phyloP scores from a whole-genome alignment of 2,797 vertebrate genomes.

The Mionectes olivaceus region DNA sequence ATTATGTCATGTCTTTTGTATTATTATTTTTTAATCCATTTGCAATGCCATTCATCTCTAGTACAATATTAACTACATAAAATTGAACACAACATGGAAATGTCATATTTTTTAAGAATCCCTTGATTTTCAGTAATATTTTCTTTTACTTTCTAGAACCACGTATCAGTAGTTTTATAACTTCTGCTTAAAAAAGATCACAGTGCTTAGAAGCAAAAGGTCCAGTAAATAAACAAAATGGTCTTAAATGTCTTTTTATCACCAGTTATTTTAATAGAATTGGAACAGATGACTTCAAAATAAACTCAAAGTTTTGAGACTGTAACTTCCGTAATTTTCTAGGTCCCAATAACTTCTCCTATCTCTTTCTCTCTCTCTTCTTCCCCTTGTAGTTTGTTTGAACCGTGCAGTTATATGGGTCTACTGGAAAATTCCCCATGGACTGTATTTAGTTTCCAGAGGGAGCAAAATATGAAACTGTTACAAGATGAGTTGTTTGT shows the following conservation, averaged over 20 bases:
- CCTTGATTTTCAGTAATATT: neutral
- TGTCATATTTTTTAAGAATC: neutral
- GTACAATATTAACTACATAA: neutral
- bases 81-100: neutral
- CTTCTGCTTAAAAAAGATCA: neutral
- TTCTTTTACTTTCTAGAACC: neutral
- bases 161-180: neutral
- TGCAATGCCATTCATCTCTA: neutral
- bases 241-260: slow-evolving; percentile 11
- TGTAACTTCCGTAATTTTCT: neutral
- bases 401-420: neutral
- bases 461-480: neutral
- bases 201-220: neutral
- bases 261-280: neutral
- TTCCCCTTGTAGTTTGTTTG: neutral
- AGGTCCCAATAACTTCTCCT: neutral
- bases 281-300: slow-evolving; percentile 12
- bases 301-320: neutral
- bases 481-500: neutral
- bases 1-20: neutral
- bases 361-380: neutral
- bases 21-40: neutral
- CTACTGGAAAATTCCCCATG: neutral
- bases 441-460: neutral
- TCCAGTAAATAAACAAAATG: neutral